Base-by-base conservation (phyloP, 2,888 invertebrate genomes). In the Saturnia japonica region DNA sequence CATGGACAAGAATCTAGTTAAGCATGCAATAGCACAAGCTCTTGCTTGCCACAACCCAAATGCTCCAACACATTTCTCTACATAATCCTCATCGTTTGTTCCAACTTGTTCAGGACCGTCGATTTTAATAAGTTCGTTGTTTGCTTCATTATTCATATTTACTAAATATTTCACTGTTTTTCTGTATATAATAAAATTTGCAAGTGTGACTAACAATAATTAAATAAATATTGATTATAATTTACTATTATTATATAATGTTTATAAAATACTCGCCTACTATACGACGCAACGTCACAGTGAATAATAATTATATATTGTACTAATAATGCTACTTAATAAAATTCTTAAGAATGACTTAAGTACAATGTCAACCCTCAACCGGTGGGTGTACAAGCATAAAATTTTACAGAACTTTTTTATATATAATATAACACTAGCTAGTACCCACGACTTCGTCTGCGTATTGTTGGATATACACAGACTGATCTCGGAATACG, bases 11-110 rank as follows among this genome's bases (percentile, higher is more conserved):
- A 77, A 80, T 79, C 89, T 83, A 2, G 82, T 76, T 4, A 80
- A n/a, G 0, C 80, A 75, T 22, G 83, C 85, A 40, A 81, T 75
- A 0, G 76, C 6, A 57, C 83, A 87, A 1, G 84, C 78, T 67
- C 72, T 75, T 1, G 82, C 79, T 79, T 89, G 89, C 87, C 89
- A 89, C 0, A 77, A 45, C 16, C 90, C 90, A 43, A 87, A 85
- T 0, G 81, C 79, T 71, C 89, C 89, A 67, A 88, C 85, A 19
- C 82, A 81, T 76, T 85, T 82, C 11, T 81, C 84, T 42, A 89
- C 71, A n/a, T 54, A 54, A 22, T 54, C 54, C 22, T 54, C 54
- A 54, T 54, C 54, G 11, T 22, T 11, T 22, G 6, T 54, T 54
- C 11, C 22, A 22, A 19, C 6, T 16, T 47, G 16, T 47, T 6